Evolutionary conservation across 2,113 vertebrate genomes (phyloP), one percentile per base, ranked within the genome.

Genomic region (Conger conger): DNA sequence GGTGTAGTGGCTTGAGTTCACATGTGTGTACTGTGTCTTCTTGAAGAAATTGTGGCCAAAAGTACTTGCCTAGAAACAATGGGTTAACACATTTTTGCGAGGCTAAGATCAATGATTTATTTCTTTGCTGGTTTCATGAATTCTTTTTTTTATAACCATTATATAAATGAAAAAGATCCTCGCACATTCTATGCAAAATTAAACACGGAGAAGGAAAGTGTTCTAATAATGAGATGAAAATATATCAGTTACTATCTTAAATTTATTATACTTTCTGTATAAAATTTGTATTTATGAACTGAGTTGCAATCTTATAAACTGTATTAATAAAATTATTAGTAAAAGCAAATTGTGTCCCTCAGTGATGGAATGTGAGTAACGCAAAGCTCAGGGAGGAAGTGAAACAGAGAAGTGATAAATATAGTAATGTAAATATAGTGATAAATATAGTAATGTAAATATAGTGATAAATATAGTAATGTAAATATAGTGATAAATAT

Each of bases 231-330:
- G 95, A 94, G 95, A 94, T 92, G 91, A 94, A 76, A 96, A 93
- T 94, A 96, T 94, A 95, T 94, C 96, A 94, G 95, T 95, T 95
- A 95, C 94, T 96, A 96, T 97, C 96, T 97, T 95, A 96, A 93
- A 95, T 96, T 96, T 95, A 97, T 96, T 95, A 96, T 94, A 96
- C 95, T 96, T 97, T 97, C 95, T 96, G 96, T 96, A 96, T 94
- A 96, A 96, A 95, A 94, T 97, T 97, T 97, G 97, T 97, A 97
- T 97, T 97, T 97, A 97, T 97, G 94, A 97, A 96, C 95, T 96
- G 94, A 93, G 96, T 89, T 96, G 93, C 96, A 95, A 96, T 96
- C 95, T 96, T 96, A 95, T 94, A 96, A 96, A 96, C 94, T 95
- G 96, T 96, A 96, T 96, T 96, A 98, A 98, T 97, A 98, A 97